Percentiles rank a stretch among this genome's conserved stretches.
These are phyloP conservation scores for Periophthalmodon schlosseri DNA, from an alignment of 2,113 vertebrate genomes.

Conservation along the genomic window DNA sequence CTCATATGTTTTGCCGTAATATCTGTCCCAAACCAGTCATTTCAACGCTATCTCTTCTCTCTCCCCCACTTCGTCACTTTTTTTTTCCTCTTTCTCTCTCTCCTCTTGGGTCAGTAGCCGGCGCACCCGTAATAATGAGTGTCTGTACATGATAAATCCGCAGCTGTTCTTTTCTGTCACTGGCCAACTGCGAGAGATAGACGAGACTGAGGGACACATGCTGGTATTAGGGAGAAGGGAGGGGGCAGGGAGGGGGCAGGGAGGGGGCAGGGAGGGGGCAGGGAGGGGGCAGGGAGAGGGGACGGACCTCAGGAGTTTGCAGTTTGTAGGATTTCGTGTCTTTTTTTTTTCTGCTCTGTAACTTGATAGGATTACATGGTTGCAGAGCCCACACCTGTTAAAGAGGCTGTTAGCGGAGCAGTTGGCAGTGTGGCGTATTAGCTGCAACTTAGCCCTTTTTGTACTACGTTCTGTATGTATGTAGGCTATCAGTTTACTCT, in stretches of 20 bases:
- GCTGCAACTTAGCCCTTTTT: conserved; percentile 66
- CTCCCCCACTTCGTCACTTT: conserved; percentile 55
- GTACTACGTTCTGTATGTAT: neutral
- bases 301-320: conserved; percentile 67
- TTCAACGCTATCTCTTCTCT: neutral
- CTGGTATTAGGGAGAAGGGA: conserved; percentile 10
- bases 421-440: conserved; percentile 72
- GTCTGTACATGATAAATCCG: conserved; percentile 83
- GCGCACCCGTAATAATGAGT: conserved; percentile 84
- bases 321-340: conserved; percentile 74
- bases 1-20: neutral
- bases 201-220: conserved; percentile 41
- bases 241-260: conserved; percentile 24
- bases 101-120: conserved; percentile 82
- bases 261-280: conserved; percentile 22
- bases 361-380: conserved; percentile 84
- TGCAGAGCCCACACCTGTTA: conserved; percentile 81
- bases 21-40: neutral
- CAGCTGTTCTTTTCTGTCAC: conserved; percentile 84
- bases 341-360: conserved; percentile 71
- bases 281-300: conserved; percentile 19
- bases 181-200: conserved; percentile 62
- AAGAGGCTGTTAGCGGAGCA: conserved; percentile 81
- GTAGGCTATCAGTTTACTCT: neutral
- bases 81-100: conserved; percentile 32